Conservation (phyloP, 2,888 invertebrate genomes). For the Elmis aenea region DNA sequence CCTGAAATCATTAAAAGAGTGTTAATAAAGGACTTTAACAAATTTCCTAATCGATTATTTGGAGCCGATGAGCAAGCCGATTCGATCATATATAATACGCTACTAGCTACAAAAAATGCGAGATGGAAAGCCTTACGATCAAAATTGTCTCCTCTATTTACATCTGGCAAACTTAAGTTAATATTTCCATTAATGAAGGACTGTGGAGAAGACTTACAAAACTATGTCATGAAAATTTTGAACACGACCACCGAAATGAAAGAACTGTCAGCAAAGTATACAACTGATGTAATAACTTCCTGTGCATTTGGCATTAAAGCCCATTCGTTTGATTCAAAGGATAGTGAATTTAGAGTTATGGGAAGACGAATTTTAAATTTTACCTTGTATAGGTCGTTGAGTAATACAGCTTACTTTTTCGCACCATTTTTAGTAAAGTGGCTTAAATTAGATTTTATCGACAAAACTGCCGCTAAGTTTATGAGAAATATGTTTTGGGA, state of each 20-base stretch:
- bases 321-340: constrained; percentile 39
- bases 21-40: constrained; percentile 47
- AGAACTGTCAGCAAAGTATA: constrained; percentile 41
- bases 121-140: constrained; percentile 52
- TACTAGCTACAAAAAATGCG: constrained; percentile 47
- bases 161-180: constrained; percentile 51
- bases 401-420: not conserved
- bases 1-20: constrained; percentile 48
- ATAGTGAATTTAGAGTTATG: constrained; percentile 41
- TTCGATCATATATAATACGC: constrained; percentile 41
- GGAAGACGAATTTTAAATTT: constrained; percentile 39
- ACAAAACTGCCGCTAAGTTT: not conserved
- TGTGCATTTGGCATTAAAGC: constrained; percentile 48
- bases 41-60: constrained; percentile 48
- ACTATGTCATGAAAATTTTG: no score
- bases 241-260: constrained; percentile 36
- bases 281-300: constrained; percentile 48
- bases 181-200: constrained; percentile 49
- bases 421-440: not conserved
- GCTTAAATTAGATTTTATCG: constrained; percentile 1
- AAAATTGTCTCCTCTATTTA: constrained; percentile 52
- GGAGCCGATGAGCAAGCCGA: constrained; percentile 43
- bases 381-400: constrained; percentile 22
- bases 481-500: not conserved
- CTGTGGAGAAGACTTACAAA: constrained; percentile 28